Evolutionary conservation across 2,113 vertebrate genomes (phyloP).

Genomic region (Notiomystis cincta): DNA sequence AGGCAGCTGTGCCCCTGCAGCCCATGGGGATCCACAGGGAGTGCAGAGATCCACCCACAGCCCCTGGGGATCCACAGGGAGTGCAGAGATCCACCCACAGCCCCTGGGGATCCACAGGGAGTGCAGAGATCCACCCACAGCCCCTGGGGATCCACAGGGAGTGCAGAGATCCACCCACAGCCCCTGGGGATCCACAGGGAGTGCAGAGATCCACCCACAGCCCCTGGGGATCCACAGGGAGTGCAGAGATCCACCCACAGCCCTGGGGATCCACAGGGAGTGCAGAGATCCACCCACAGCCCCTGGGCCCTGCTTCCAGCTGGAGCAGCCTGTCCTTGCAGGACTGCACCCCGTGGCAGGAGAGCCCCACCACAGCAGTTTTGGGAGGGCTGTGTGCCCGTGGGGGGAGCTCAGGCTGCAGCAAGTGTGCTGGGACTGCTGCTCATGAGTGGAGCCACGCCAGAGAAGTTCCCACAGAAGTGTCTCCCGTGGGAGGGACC

Average conservation of each 20-base stretch:
- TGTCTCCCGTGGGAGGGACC: fast-evolving
- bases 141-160: background rate
- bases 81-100: background rate
- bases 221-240: background rate
- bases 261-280: too few species aligned
- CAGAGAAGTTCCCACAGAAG: background rate
- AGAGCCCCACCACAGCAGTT: background rate
- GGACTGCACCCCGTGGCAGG: background rate
- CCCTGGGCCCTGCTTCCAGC: background rate
- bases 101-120: background rate
- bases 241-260: too few species aligned
- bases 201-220: background rate
- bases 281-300: too few species aligned
- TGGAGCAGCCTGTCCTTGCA: background rate
- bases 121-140: background rate
- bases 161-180: background rate
- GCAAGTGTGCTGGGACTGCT: background rate
- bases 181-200: background rate
- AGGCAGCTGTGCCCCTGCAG: background rate
- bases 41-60: background rate
- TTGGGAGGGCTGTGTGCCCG: background rate
- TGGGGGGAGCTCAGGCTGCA: background rate
- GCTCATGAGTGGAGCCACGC: fast-evolving
- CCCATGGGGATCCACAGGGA: background rate
- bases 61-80: too few species aligned